phyloP scores from a whole-genome alignment of 2,888 invertebrate genomes.

The Hartigia nigra region DNA sequence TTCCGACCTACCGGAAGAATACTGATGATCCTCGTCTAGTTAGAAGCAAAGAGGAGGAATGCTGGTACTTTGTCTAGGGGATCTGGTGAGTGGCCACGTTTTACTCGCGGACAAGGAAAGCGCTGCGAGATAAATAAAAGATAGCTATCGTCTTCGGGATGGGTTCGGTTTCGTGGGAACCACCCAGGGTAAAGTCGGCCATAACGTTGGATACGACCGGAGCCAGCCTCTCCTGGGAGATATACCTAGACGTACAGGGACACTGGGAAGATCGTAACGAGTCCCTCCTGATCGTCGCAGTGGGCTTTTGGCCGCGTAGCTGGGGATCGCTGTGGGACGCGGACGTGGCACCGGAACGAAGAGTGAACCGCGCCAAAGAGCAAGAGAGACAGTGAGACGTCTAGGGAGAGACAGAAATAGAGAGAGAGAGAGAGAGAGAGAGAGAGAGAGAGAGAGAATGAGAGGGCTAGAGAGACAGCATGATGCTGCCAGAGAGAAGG shows the following conservation, averaged over 20 bases:
- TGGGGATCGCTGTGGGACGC: slow-evolving; percentile 31
- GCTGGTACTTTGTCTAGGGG: not conserved
- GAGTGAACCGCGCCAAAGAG: not conserved
- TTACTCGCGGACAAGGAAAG: not conserved
- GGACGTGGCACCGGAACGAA: slow-evolving; percentile 21
- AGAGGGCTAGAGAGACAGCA: slow-evolving; percentile 11
- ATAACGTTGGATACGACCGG: slow-evolving; percentile 16
- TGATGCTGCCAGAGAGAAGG: slow-evolving; percentile 18
- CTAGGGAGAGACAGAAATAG: too few species aligned
- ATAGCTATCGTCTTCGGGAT: slow-evolving; percentile 9
- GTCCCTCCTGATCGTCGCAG: slow-evolving; percentile 40
- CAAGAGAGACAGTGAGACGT: slow-evolving; percentile 13
- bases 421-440: not conserved
- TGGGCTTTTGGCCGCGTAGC: slow-evolving; percentile 34
- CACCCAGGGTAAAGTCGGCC: not conserved
- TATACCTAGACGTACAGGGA: slow-evolving; percentile 27
- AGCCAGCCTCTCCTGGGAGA: slow-evolving; percentile 17
- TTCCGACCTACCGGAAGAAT: not conserved
- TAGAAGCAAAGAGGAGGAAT: slow-evolving; percentile 16
- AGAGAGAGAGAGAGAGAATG: slow-evolving; percentile 18
- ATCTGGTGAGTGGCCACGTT: not conserved
- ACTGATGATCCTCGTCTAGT: not conserved
- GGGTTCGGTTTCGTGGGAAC: slow-evolving; percentile 4
- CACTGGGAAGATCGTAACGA: slow-evolving; percentile 42
- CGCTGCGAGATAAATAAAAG: slow-evolving; percentile 4